These are phyloP conservation scores for Ariolimax columbianus DNA, from an alignment of 2,888 invertebrate genomes.

Conservation along the genomic window DNA sequence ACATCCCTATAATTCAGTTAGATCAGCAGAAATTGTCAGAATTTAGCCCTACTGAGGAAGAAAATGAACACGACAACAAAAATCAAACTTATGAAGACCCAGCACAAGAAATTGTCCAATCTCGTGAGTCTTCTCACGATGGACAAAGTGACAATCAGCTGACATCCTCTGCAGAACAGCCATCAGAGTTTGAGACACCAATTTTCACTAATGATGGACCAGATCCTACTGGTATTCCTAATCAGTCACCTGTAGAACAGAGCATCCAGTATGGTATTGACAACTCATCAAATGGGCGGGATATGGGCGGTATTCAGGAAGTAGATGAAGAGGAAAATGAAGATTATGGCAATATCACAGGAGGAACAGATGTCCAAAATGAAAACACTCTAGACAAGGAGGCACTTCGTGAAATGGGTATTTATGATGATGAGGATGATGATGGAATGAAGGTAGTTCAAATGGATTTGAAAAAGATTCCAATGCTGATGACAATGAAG, in stretches of 20 bases:
- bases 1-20: conserved; percentile 27
- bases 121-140: conserved; percentile 52
- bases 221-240: conserved; percentile 32
- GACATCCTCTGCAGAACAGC: conserved; percentile 8
- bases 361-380: background rate
- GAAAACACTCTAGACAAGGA: conserved; percentile 13
- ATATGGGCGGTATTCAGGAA: conserved; percentile 60
- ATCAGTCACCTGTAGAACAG: conserved; percentile 48
- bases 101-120: conserved; percentile 53
- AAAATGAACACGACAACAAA: background rate
- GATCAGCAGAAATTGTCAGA: conserved; percentile 30
- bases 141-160: conserved; percentile 44
- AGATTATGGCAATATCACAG: conserved; percentile 52
- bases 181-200: conserved; percentile 47
- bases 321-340: conserved; percentile 57
- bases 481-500: conserved; percentile 62
- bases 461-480: conserved; percentile 58
- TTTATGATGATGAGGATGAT: conserved; percentile 63
- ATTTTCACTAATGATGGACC: conserved; percentile 50
- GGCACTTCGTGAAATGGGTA: conserved; percentile 55
- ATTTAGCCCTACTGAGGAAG: conserved; percentile 17
- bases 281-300: conserved; percentile 47
- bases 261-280: conserved; percentile 60
- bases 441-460: conserved; percentile 48
- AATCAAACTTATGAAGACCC: background rate